Percentiles rank a stretch among this genome's conserved stretches.
Conservation (phyloP, 2,888 invertebrate genomes). For the Leptothorax acervorum region DNA sequence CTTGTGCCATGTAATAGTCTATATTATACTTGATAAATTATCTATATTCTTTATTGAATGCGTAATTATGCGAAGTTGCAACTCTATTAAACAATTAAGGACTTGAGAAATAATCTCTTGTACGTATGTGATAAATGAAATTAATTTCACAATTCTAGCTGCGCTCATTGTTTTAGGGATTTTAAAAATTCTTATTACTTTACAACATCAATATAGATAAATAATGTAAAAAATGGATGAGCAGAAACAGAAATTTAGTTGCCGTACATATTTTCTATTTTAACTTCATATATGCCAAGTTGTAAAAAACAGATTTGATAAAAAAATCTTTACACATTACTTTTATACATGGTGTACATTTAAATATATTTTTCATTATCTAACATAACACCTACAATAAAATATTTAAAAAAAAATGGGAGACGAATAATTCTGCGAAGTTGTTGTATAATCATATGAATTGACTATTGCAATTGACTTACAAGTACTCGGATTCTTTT, state of each 20-base stretch:
- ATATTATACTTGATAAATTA: slow-evolving; percentile 5
- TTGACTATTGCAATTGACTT: slow-evolving; percentile 2
- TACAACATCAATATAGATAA: not conserved
- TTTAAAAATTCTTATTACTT: not conserved
- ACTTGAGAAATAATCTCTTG: not conserved
- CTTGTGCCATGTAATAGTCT: not conserved
- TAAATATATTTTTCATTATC: not conserved
- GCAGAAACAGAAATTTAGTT: not conserved
- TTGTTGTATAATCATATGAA: not conserved
- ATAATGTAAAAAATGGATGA: not conserved
- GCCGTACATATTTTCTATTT: not conserved
- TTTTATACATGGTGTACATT: slow-evolving; percentile 11
- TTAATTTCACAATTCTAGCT: not conserved
- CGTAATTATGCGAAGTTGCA: not conserved
- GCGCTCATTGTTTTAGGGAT: not conserved
- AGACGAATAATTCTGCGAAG: not conserved
- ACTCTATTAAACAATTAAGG: not conserved
- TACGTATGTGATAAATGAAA: slow-evolving; percentile 20
- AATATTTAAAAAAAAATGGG: not conserved
- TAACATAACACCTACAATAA: not conserved
- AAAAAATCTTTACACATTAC: not conserved
- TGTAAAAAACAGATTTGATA: not conserved
- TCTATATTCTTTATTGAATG: not conserved
- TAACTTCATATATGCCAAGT: not conserved
- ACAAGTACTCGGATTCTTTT: slow-evolving; percentile 30